Conservation (phyloP, 2,113 vertebrate genomes). For the Macquaria ambigua region DNA sequence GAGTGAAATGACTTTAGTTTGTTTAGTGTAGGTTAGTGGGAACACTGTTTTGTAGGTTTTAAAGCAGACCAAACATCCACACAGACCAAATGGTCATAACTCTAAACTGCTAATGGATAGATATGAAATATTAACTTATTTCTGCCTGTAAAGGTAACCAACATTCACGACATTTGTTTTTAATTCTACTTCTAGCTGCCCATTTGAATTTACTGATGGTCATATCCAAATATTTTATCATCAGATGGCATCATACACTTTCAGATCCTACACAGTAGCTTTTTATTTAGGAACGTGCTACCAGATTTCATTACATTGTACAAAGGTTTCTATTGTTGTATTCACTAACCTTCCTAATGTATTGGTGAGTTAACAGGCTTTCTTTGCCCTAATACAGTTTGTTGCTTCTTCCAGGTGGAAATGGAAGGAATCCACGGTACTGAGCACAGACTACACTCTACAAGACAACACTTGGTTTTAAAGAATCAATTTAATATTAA, state of each 20-base stretch:
- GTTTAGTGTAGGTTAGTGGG: background rate
- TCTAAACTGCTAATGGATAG: background rate
- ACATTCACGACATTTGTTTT: background rate
- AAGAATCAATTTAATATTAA: conserved; percentile 6
- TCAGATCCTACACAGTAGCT: background rate
- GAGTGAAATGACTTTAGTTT: background rate
- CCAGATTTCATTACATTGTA: background rate
- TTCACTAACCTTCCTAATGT: background rate
- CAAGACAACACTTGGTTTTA: conserved; percentile 1
- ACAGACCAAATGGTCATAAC: background rate
- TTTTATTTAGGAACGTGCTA: background rate
- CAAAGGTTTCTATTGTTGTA: background rate
- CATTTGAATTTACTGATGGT: background rate
- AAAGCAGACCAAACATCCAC: background rate
- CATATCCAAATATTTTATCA: background rate
- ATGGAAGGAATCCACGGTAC: conserved; percentile 15
- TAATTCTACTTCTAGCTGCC: background rate
- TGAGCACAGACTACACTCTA: conserved; percentile 13
- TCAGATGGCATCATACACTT: background rate
- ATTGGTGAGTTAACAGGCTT: background rate
- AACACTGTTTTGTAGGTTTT: background rate
- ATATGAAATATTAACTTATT: background rate
- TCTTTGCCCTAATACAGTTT: background rate
- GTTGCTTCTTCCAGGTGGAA: conserved; percentile 49
- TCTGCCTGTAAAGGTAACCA: background rate